Percentiles rank a stretch among this genome's conserved stretches.
Conservation (phyloP, 1,140 invertebrate species). For the Anastatus disparis region DNA sequence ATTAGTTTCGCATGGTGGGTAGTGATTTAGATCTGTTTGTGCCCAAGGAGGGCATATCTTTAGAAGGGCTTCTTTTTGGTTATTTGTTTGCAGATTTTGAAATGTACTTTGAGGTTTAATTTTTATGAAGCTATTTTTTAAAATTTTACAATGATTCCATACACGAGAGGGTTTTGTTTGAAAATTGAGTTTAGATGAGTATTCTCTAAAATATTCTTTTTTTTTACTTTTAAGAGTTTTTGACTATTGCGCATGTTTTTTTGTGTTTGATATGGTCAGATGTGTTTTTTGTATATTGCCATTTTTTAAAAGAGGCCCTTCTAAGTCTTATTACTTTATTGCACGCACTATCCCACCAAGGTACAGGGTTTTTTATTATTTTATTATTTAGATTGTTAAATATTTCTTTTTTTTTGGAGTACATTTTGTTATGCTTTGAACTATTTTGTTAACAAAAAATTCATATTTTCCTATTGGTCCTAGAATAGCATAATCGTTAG, state of each 20-base stretch:
- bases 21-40: neutral
- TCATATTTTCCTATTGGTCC: neutral
- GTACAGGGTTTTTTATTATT: neutral
- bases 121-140: constrained; percentile 7
- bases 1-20: neutral
- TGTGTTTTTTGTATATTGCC: neutral
- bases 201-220: neutral
- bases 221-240: neutral
- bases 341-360: neutral
- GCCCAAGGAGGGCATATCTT: neutral
- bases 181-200: neutral
- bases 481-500: neutral
- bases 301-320: neutral
- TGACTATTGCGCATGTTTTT: neutral
- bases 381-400: neutral
- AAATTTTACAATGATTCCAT: constrained; percentile 19
- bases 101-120: too few relatives aligned
- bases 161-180: neutral
- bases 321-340: neutral
- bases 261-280: neutral
- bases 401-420: neutral
- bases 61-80: neutral
- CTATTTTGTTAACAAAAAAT: neutral
- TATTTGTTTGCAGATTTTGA: neutral
- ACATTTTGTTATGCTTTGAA: neutral